Evolutionary conservation across 1,140 invertebrate genomes (phyloP), one percentile per base, ranked within the genome.

Genomic region (Helicoverpa armigera): DNA sequence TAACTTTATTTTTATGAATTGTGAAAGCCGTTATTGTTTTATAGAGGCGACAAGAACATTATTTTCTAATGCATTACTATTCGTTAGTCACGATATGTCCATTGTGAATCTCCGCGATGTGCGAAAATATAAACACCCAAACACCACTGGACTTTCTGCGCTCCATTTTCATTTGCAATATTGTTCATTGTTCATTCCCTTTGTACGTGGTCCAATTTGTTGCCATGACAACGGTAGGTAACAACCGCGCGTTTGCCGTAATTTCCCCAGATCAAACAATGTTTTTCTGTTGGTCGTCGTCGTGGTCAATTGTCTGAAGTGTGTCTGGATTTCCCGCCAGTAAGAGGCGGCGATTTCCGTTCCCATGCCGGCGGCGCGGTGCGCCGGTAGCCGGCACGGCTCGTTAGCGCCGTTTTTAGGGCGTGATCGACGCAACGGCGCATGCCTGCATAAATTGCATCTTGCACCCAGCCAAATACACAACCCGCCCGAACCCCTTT

Each of bases 401-500:
- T 92, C 86, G 91, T 94, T 93, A 93, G 85, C 86, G 85, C 83
- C 61, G 91, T 94, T 92, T 92, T 92, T 91, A 91, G 90, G 91
- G 93, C 92, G 93, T 94, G 91, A 94, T 93, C 88, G 88, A 84
- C 87, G 88, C 90, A 91, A 93, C 91, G 82, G 91, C 91, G 92
- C 92, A 93, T 94, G 92, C 87, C 88, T 91, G 92, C 91, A 93
- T 93, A 92, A 92, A 91, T 90, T 93, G 91, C 93, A 91, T 77
- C 86, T 43, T 43, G 35, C 35, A 43, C 35, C 9, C 35, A 43
- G 35, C 35, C 82, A 86, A 90, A 90, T 85, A 88, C 84, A 83
- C 84, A 85, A 87, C 87, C 83, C 83, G 81, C 81, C 82, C 84
- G 81, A 85, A 88, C 85, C 86, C 83, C 82, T 87, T 81, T 85